phyloP scores from a whole-genome alignment of 2,113 vertebrate genomes.

The Nipponia nippon region DNA sequence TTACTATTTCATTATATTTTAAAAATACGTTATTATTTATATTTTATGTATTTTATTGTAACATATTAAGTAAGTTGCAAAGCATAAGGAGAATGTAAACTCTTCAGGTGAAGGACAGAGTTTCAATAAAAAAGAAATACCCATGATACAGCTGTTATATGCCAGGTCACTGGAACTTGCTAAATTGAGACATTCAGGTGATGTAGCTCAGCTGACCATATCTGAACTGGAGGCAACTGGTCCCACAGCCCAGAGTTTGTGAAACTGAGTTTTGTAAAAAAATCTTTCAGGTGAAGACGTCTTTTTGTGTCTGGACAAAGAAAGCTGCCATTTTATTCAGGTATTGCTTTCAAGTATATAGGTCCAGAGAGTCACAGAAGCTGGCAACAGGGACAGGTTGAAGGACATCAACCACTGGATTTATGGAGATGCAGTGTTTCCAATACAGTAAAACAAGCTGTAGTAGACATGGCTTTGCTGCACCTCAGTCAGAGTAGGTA shows the following conservation, averaged over 20 bases:
- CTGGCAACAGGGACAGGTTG: neutral
- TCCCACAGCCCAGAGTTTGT: neutral
- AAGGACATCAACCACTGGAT: neutral
- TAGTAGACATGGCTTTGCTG: neutral
- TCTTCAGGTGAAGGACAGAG: neutral
- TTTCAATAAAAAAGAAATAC: neutral
- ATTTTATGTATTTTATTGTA: neutral
- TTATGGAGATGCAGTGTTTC: neutral
- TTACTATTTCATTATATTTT: no score
- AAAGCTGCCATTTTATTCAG: neutral
- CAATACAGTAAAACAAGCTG: neutral
- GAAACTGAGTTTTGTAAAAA: neutral
- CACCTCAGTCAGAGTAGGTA: neutral
- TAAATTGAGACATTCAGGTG: neutral
- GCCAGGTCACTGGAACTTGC: neutral
- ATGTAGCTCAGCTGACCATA: neutral
- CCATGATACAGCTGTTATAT: neutral
- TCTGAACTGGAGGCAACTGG: neutral
- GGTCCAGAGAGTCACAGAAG: neutral
- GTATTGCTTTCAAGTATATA: neutral
- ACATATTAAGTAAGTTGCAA: neutral
- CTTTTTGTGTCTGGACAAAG: neutral
- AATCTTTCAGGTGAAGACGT: neutral
- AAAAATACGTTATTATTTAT: no score
- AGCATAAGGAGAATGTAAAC: neutral